Conservation (phyloP, 2,113 vertebrate genomes). For the Semnornis frantzii region DNA sequence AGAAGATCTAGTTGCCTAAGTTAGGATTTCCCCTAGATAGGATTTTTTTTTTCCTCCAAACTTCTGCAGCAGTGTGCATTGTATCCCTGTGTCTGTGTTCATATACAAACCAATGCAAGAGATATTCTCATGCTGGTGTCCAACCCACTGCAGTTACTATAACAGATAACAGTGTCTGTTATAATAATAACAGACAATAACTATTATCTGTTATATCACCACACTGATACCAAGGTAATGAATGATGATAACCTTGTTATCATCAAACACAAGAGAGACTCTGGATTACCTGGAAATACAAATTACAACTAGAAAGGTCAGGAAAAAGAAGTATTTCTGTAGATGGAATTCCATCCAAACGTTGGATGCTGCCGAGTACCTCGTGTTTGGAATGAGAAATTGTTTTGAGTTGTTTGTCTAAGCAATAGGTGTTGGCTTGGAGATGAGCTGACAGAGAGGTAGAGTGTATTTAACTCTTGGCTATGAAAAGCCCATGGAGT, state of each 20-base stretch:
- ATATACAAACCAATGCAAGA: not conserved
- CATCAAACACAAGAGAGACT: not conserved
- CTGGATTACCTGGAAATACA: not conserved
- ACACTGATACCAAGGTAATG: not conserved
- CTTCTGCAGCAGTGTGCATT: not conserved
- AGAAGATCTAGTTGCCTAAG: accelerated
- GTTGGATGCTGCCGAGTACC: not conserved
- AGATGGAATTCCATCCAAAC: not conserved
- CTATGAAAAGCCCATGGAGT: not conserved
- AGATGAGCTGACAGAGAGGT: not conserved
- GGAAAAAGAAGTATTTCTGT: not conserved
- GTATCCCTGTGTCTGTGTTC: not conserved
- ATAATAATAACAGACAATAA: not conserved
- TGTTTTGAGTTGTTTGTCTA: not conserved
- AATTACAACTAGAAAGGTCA: not conserved
- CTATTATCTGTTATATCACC: not conserved
- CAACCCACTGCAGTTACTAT: not conserved
- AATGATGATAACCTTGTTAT: not conserved
- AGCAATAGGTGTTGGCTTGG: not conserved
- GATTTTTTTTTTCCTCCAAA: not conserved
- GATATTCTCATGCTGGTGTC: not conserved
- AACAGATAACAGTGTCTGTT: too few relatives aligned
- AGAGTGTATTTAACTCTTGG: not conserved
- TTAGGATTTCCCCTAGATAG: not conserved
- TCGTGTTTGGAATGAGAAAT: not conserved